Base-by-base conservation (phyloP, 2,888 invertebrate species). In the Coremacera marginata region DNA sequence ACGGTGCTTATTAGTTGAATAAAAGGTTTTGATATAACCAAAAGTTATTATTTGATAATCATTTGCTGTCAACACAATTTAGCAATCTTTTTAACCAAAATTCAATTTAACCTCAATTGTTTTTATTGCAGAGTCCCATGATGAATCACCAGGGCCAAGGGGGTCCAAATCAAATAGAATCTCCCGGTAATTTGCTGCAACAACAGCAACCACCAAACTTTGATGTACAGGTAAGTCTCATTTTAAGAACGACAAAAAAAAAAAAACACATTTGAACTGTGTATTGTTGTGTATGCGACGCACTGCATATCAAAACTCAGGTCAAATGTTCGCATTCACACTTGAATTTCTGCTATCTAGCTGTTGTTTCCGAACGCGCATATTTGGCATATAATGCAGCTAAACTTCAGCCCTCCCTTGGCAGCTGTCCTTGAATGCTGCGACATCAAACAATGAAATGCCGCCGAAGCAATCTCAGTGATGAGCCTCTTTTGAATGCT, bases 181-280 rank as follows among this genome's bases (percentile, higher is more conserved):
- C 89, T 85, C 88, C 90, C 90, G 90, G 89, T 91, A 90, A 89
- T 88, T 84, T 90, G 70, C 82, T 90, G 82, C 89, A 92, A 86
- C 93, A 94, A 85, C 93, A 94, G 85, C 93, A 94, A 85, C 94
- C 93, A 84, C 94, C 93, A 87, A 93, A 93, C 86, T 95, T 94
- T 89, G 95, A 95, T 90, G 94, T 95, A 86, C 95, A 95, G 94
- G 94, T 95, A 84, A 89, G 92, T 90, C 25, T 14, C 44, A 55
- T 44, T 44, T 44, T 44, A 44, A 44, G 7, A 11, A 44, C 11
- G 5, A 31, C 3, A 31, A 4, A 31, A 31, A 31, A 31, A 4
- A 31, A 31, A 31, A 31, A 31, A 4, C 3, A 31, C 31, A 31
- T n/a, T n/a, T n/a, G n/a, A n/a, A n/a, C 31, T 31, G 31, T 31